Conservation (phyloP, 2,888 invertebrate genomes). For the Parelbella ahira region DNA sequence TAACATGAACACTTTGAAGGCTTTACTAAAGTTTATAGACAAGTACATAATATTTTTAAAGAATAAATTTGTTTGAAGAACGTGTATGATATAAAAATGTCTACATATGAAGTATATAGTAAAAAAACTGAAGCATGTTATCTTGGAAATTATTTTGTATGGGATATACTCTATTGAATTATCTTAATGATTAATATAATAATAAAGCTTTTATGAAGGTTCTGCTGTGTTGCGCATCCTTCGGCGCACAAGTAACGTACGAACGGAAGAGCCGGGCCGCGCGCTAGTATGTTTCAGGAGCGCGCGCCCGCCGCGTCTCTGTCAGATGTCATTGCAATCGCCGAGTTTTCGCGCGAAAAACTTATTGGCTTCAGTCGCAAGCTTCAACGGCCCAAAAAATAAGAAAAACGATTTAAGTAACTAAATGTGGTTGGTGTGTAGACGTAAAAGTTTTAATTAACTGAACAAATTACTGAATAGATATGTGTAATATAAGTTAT, state of each 20-base stretch:
- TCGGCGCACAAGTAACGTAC: conserved; percentile 55
- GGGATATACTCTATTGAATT: too few species aligned
- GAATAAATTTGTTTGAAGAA: too few species aligned
- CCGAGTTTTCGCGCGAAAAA: conserved; percentile 60
- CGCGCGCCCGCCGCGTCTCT: conserved; percentile 49
- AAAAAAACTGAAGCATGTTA: too few species aligned
- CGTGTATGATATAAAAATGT: too few species aligned
- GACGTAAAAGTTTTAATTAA: neutral
- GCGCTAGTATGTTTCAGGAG: conserved; percentile 57
- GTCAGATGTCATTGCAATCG: conserved; percentile 36
- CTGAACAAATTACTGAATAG: too few species aligned
- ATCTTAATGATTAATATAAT: neutral
- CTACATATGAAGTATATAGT: too few species aligned
- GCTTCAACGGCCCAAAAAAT: conserved; percentile 17
- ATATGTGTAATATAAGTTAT: too few species aligned
- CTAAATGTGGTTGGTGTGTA: conserved; percentile 22
- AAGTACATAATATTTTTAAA: too few species aligned
- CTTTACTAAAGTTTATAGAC: too few species aligned
- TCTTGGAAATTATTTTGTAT: too few species aligned
- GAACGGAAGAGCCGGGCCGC: conserved; percentile 34
- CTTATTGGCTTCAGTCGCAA: conserved; percentile 36
- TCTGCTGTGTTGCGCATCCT: conserved; percentile 51
- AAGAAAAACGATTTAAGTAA: conserved; percentile 33
- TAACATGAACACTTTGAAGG: too few species aligned
- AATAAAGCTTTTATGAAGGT: too few species aligned